Evolutionary conservation across 2,797 vertebrate genomes (phyloP).

Genomic region (Steatocranus sp.): DNA sequence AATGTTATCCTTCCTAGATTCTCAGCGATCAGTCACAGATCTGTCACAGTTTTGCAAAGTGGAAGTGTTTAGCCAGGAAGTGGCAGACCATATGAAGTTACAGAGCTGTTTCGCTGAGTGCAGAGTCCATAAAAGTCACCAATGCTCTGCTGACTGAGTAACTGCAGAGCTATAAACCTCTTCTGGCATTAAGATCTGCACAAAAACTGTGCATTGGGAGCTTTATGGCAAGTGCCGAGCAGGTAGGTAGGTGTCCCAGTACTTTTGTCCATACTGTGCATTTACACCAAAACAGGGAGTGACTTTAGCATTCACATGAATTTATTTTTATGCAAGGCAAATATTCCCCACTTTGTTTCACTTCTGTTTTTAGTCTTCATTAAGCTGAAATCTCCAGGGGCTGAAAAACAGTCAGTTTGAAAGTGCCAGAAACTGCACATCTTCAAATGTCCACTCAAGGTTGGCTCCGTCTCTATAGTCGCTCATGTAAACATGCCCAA

Average conservation of each 20-base stretch:
- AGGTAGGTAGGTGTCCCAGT: not conserved
- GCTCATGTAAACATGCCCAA: not conserved
- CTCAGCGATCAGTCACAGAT: not conserved
- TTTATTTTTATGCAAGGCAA: not conserved
- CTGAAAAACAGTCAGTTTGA: not conserved
- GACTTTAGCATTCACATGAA: not conserved
- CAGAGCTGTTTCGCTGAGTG: accelerated
- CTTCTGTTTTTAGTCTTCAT: not conserved
- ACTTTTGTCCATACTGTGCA: not conserved
- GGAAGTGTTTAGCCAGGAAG: not conserved
- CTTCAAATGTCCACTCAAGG: not conserved
- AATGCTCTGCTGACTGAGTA: not conserved
- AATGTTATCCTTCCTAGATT: not conserved
- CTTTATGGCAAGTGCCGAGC: not conserved
- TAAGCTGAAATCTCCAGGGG: not conserved
- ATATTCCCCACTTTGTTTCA: not conserved
- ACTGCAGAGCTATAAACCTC: not conserved
- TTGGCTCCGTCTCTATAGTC: not conserved
- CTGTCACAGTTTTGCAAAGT: not conserved
- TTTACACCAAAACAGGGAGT: not conserved
- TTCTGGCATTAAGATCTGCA: not conserved
- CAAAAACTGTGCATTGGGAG: not conserved
- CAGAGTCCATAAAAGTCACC: not conserved
- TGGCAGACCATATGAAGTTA: not conserved
- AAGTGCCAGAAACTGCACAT: not conserved